These are phyloP conservation scores for Melinaea marsaeus DNA, from an alignment of 2,888 invertebrate species.

Conservation along the genomic window DNA sequence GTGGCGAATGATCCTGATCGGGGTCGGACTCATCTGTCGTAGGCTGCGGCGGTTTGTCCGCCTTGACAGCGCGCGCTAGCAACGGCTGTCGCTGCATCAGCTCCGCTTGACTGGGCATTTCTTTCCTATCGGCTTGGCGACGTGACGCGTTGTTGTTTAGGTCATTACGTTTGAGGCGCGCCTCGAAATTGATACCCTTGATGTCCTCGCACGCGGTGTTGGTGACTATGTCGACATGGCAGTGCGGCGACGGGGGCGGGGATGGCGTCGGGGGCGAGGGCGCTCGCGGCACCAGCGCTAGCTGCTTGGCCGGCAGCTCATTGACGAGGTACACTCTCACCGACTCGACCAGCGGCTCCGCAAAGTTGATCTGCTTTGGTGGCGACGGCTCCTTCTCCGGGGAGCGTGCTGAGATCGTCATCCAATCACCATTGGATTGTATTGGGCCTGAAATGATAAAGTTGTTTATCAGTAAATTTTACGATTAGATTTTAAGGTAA, in stretches of 20 bases:
- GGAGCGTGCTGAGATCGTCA: conserved; percentile 71
- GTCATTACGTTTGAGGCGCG: conserved; percentile 70
- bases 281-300: conserved; percentile 47
- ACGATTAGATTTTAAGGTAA: no score
- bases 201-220: conserved; percentile 66
- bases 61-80: conserved; percentile 64
- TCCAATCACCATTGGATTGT: conserved; percentile 74
- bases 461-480: conserved; percentile 12
- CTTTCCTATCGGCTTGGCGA: conserved; percentile 40
- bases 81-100: conserved; percentile 75
- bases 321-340: conserved; percentile 70
- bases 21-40: conserved; percentile 71
- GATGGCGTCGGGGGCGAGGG: conserved; percentile 37
- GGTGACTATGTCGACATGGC: conserved; percentile 67
- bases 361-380: conserved; percentile 61
- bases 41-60: conserved; percentile 55
- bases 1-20: conserved; percentile 65
- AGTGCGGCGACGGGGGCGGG: conserved; percentile 41
- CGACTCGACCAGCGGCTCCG: conserved; percentile 71
- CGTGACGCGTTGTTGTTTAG: conserved; percentile 72
- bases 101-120: conserved; percentile 73
- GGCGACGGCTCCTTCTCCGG: conserved; percentile 65
- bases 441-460: conserved; percentile 64
- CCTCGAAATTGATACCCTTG: conserved; percentile 70
- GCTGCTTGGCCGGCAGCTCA: conserved; percentile 63